Evolutionary conservation across 2,888 invertebrate species (phyloP), one percentile per base, ranked within the genome.

Genomic region (Microctonus aethiopoides): DNA sequence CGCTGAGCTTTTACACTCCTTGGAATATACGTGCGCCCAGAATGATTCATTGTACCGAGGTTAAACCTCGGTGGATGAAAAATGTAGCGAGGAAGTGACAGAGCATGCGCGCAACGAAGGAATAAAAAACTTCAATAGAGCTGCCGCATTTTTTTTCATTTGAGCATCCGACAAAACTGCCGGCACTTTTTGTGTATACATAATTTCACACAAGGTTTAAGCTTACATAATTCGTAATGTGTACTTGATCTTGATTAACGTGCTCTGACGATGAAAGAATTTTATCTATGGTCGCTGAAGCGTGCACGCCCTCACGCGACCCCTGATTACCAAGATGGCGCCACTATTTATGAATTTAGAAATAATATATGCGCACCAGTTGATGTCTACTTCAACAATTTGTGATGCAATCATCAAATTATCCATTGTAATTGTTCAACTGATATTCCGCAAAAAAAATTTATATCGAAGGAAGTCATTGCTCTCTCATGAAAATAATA

Each of bases 1-100:
- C 78, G 77, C 71, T 63, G 74, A 16, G 46, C 68, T 70, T 71
- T 74, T 62, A 61, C 46, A 61, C 75, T 46, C 46, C 16, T 20
- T 46, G 16, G 16, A 16, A 36, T 36, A 46, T 46, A 46, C 20
- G 16, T 46, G n/a, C 16, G 39, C 39, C 39, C 16, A 46, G 46
- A 46, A 46, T 46, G 46, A 46, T 46, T 46, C 46, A 46, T 46
- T 46, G 46, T 46, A 46, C 46, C 16, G 20, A 46, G 16, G 16
- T 46, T 46, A 46, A 46, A 46, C 46, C 46, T 16, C 46, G 7
- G 46, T 46, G 46, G 46, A 46, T 46, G 46, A 46, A 46, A 46
- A 46, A 46, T 46, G 46, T 46, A 46, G 16, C 46, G 46, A 46
- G 46, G 46, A 46, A 46, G 46, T 46, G 46, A 46, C 46, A 46